Evolutionary conservation across 2,888 invertebrate genomes (phyloP).

Genomic region (Chaitophorus viminalis): DNA sequence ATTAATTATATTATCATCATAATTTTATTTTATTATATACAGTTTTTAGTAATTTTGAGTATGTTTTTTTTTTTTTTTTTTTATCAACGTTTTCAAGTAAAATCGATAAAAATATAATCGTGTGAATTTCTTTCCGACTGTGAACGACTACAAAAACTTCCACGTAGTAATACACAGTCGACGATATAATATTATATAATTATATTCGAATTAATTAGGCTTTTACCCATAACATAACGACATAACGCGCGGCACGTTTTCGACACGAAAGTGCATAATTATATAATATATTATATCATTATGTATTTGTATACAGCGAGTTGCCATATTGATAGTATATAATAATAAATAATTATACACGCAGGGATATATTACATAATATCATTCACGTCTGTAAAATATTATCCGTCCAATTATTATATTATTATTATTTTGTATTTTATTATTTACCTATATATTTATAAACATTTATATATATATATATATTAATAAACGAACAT

Average conservation of each 20-base stretch:
- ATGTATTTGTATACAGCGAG: slow-evolving; percentile 6
- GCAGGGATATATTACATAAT: background rate
- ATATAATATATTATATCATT: background rate
- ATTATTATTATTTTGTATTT: slow-evolving; percentile 57
- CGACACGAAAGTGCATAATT: slow-evolving; percentile 10
- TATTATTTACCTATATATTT: slow-evolving; percentile 40
- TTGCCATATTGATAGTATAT: slow-evolving; percentile 50
- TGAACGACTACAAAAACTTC: background rate
- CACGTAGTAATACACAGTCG: background rate
- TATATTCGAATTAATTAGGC: background rate
- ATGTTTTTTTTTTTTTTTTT: slow-evolving; percentile 17
- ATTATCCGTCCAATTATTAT: slow-evolving; percentile 60
- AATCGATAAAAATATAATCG: background rate
- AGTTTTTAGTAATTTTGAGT: background rate
- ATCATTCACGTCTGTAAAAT: slow-evolving; percentile 47
- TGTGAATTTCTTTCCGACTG: no score
- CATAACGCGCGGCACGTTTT: background rate
- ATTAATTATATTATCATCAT: background rate
- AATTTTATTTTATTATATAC: background rate
- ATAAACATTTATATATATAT: background rate
- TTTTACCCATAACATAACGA: background rate
- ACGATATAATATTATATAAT: background rate
- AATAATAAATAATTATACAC: background rate
- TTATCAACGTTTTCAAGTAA: slow-evolving; percentile 5
- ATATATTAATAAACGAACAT: slow-evolving; percentile 38